These are phyloP conservation scores for Hemitrygon akajei DNA, from an alignment of 2,797 vertebrate genomes.

Conservation along the genomic window DNA sequence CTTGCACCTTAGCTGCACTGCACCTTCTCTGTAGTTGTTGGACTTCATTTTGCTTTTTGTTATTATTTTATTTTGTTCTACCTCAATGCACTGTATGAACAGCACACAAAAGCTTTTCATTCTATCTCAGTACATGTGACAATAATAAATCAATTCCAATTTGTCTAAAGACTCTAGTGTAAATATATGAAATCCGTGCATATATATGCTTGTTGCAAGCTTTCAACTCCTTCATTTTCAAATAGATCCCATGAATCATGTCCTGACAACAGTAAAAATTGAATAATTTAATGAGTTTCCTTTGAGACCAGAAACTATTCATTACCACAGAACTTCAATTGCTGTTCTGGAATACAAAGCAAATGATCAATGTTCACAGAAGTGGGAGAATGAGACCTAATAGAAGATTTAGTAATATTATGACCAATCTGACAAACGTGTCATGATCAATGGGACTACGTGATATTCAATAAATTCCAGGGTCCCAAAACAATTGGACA, in stretches of 20 bases:
- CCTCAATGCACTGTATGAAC: no score
- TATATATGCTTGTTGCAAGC: background rate
- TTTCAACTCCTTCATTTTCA: background rate
- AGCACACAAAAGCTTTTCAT: no score
- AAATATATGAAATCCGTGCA: background rate
- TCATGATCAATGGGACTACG: background rate
- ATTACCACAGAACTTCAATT: background rate
- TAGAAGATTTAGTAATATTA: background rate
- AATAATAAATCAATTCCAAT: no score
- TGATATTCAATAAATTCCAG: background rate
- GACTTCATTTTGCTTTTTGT: no score
- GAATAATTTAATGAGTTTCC: background rate
- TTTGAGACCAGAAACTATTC: background rate
- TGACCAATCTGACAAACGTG: background rate
- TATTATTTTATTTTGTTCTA: no score
- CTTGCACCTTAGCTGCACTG: no score
- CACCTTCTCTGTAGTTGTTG: no score
- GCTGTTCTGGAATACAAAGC: background rate
- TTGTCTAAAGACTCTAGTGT: background rate
- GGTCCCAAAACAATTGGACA: background rate
- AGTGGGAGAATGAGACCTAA: background rate
- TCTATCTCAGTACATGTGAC: no score
- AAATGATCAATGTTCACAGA: background rate
- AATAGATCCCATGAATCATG: background rate
- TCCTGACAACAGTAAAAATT: background rate